Percentiles rank a stretch among this genome's conserved stretches.
Conservation (phyloP, 2,797 vertebrate genomes). For the Epinephelus coioides region DNA sequence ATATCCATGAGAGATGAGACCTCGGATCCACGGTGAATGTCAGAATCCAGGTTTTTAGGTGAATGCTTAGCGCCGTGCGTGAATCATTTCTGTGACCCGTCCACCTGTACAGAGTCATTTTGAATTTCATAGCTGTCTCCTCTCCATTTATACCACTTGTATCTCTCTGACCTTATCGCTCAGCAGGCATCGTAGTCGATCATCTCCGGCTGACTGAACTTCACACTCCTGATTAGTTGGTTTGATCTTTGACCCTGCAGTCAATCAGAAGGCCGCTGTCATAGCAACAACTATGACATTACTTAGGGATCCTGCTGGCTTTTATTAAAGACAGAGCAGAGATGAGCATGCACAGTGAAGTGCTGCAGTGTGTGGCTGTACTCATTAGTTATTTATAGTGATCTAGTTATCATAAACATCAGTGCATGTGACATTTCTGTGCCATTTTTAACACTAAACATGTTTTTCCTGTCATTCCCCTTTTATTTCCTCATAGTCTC, state of each 20-base stretch:
- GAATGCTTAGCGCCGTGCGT: neutral
- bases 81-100: neutral
- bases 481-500: constrained; percentile 40
- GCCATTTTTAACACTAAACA: constrained; percentile 2
- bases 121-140: neutral
- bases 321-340: constrained; percentile 9
- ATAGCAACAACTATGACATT: constrained; percentile 29
- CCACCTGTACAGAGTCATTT: constrained; percentile 9
- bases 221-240: constrained; percentile 64
- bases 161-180: constrained; percentile 37
- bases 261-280: constrained; percentile 25
- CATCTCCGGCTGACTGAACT: constrained; percentile 57
- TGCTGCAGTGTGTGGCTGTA: neutral
- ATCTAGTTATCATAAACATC: constrained; percentile 5
- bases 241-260: constrained; percentile 59
- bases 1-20: constrained; percentile 45
- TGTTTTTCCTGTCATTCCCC: constrained; percentile 3
- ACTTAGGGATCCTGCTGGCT: constrained; percentile 4
- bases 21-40: constrained; percentile 17
- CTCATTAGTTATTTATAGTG: constrained; percentile 5
- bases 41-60: constrained; percentile 4
- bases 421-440: constrained; percentile 1
- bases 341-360: neutral
- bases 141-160: constrained; percentile 42
- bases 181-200: constrained; percentile 17